phyloP scores from a whole-genome alignment of 1,140 invertebrate genomes.

The Chironomus tepperi region DNA sequence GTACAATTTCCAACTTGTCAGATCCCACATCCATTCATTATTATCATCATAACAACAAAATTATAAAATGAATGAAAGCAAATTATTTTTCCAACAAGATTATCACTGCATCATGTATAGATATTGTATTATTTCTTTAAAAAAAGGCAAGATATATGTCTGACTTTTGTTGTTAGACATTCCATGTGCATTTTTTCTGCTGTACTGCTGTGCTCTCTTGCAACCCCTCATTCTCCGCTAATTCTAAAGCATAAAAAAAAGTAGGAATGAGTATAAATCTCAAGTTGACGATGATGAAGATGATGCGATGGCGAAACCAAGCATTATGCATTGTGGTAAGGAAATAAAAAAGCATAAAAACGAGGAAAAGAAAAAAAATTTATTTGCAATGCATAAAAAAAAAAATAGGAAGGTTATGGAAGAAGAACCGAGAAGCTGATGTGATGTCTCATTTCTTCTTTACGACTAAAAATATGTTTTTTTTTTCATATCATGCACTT shows the following conservation, averaged over 20 bases:
- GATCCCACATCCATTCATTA: neutral
- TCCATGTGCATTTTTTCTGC: neutral
- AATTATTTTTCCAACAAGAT: constrained; percentile 18
- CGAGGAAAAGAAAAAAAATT: neutral
- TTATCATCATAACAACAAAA: neutral
- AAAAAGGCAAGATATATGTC: neutral
- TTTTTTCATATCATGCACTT: constrained; percentile 18
- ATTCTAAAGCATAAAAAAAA: too few relatives aligned
- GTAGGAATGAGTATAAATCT: neutral
- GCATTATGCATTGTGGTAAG: neutral
- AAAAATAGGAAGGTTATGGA: too few relatives aligned
- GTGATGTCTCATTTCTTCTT: constrained; percentile 1
- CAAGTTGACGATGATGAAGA: constrained; percentile 4
- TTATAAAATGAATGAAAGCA: neutral
- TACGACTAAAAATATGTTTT: constrained; percentile 21
- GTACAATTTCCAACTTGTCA: neutral
- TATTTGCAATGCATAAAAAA: too few relatives aligned
- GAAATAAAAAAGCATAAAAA: constrained; percentile 11
- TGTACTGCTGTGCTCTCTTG: neutral
- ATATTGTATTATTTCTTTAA: neutral
- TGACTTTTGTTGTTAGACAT: constrained; percentile 8
- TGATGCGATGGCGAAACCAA: neutral
- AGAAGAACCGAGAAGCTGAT: neutral
- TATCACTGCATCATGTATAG: constrained; percentile 12
- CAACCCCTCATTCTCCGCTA: neutral